Evolutionary conservation across 2,888 invertebrate species (phyloP), one percentile per base, ranked within the genome.

Genomic region (Drosophila helvetica): DNA sequence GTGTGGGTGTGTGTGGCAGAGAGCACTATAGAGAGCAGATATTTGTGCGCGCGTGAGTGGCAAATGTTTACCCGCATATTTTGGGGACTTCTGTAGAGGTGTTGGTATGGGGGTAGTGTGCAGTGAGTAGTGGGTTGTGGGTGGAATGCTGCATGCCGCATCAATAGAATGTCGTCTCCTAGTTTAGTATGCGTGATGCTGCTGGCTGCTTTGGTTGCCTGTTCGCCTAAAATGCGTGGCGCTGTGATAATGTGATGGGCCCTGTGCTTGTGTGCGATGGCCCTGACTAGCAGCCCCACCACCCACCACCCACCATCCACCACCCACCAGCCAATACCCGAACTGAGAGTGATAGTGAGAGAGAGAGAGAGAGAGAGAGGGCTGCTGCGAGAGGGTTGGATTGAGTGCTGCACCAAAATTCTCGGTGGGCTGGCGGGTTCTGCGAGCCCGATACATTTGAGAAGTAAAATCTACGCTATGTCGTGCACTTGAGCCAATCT

Each of bases 391-490:
- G 22, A 17, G 57, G 47, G 42, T 53, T 19, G 52, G n/a, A 48
- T 10, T 38, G 38, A 38, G 38, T 38, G n/a, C n/a, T n/a, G 7
- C 12, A n/a, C 18, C 12, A 4, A 7, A n/a, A 10, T 4, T 42
- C 30, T 61, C 7, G 38, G 15, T 38, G 7, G 38, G 60, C 46
- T 57, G 56, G 10, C 3, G 3, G 19, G 18, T 70, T 60, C 89
- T 90, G 89, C 10, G 79, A 83, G 88, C 90, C 90, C 79, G 79
- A 74, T 89, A 84, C 84, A 89, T 89, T 89, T 90, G 90, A 90
- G 90, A 90, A 90, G 89, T 87, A 86, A 90, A 90, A 90, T 90
- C 90, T 90, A 89, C 89, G 86, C 88, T 80, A 74, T 61, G 81
- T 79, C 81, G 76, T 68, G 48, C 83, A 88, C 88, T 85, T 85